Evolutionary conservation across 2,113 vertebrate species (phyloP), one percentile per base, ranked within the genome.

Genomic region (Tragelaphus strepsiceros): DNA sequence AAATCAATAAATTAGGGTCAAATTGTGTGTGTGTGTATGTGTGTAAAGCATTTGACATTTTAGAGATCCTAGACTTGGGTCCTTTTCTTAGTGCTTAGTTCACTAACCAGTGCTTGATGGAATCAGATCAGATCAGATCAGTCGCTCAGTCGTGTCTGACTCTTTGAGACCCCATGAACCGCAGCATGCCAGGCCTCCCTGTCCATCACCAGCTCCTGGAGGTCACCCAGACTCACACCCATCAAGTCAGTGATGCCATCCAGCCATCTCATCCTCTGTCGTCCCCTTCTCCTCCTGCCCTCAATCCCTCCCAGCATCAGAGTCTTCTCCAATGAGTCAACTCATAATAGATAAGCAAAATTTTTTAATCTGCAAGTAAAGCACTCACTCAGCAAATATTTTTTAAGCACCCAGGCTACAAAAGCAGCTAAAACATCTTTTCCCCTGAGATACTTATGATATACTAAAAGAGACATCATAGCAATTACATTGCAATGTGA

Each of bases 301-400:
- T n/a, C n/a, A n/a, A n/a, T n/a, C n/a, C n/a, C n/a, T n/a, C n/a
- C n/a, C n/a, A n/a, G n/a, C n/a, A n/a, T n/a, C n/a, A n/a, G n/a
- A n/a, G n/a, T n/a, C n/a, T n/a, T n/a, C n/a, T n/a, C n/a, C n/a
- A n/a, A n/a, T n/a, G n/a, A n/a, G n/a, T n/a, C n/a, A n/a, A n/a
- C n/a, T n/a, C n/a, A n/a, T n/a, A n/a, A n/a, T 22, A 89, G 15
- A 24, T 39, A 82, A 78, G 2, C 10, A 84, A 71, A 35, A 92
- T 67, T 92, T 97, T 96, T 71, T 13, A 84, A 81, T 85, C 90
- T 91, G 14, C 81, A 96, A 83, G 84, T 85, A 91, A 32, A 91
- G 14, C 11, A 64, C 90, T 35, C 32, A 81, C n/a, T 88, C 54
- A 97, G 49, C 26, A 95, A 90, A 62, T 13, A 64, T 89, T 88